Conservation (phyloP, 2,888 invertebrate species). For the Torymus auratus region DNA sequence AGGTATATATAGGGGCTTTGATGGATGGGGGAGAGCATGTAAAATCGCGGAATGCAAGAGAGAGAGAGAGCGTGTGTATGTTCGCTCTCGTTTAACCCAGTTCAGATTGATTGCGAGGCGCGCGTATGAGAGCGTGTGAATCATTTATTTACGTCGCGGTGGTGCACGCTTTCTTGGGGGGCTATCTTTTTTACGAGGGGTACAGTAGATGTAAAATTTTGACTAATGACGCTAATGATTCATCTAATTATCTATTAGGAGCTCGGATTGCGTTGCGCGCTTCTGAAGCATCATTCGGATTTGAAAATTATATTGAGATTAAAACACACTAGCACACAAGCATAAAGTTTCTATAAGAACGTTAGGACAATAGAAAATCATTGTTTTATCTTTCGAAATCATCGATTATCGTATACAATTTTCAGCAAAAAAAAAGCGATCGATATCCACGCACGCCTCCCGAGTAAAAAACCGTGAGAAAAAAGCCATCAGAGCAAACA, state of each 20-base stretch:
- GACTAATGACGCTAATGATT: slow-evolving; percentile 26
- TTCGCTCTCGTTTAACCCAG: slow-evolving; percentile 32
- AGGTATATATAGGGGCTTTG: background rate
- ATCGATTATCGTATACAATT: no score
- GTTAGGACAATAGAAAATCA: no score
- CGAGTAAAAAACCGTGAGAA: background rate
- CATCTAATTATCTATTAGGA: background rate
- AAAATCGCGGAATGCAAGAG: no score
- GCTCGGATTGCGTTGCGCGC: background rate
- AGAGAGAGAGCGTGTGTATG: no score
- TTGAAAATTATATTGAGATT: no score
- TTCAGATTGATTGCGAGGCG: slow-evolving; percentile 5
- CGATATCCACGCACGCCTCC: background rate
- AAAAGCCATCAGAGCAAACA: background rate
- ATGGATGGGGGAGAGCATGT: slow-evolving; percentile 12
- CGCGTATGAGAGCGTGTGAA: background rate
- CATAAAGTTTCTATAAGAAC: no score
- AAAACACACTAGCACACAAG: no score
- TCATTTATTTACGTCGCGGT: slow-evolving; percentile 40
- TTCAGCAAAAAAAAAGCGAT: background rate
- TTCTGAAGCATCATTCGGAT: no score
- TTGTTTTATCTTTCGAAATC: no score
- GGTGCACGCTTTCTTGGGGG: no score
- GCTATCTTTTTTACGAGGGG: no score
- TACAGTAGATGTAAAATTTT: background rate